Conservation (phyloP, 2,113 vertebrate genomes). For the Gadus macrocephalus region DNA sequence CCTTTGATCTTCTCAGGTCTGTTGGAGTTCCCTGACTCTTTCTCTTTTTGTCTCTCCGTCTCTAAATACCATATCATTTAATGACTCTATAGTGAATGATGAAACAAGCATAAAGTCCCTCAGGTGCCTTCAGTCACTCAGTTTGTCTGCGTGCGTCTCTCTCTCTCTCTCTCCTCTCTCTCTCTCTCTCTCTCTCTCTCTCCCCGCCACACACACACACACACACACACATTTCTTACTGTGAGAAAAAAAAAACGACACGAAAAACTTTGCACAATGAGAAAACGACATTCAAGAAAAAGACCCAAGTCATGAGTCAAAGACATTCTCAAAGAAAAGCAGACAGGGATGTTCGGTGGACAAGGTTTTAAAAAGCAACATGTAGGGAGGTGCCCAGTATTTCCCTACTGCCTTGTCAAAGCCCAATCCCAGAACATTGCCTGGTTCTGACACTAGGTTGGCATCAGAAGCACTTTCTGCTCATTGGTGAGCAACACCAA, state of each 20-base stretch:
- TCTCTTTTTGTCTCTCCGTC: neutral
- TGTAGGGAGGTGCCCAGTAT: conserved; percentile 57
- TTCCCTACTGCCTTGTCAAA: conserved; percentile 50
- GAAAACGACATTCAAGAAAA: neutral
- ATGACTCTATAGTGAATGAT: neutral
- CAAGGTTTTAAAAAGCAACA: conserved; percentile 6
- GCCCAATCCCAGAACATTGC: conserved; percentile 57
- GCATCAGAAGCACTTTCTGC: conserved; percentile 25
- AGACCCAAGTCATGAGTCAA: conserved; percentile 16
- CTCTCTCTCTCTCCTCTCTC: neutral
- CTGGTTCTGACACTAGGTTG: conserved; percentile 60
- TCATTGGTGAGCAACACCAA: conserved; percentile 36
- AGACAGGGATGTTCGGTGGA: conserved; percentile 18
- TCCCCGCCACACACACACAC: no score
- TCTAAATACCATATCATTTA: neutral
- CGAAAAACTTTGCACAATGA: neutral
- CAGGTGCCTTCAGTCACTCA: neutral
- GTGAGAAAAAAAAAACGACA: no score
- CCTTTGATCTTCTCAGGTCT: conserved; percentile 3
- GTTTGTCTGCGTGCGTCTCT: neutral
- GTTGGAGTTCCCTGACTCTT: neutral
- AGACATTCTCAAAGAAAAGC: conserved; percentile 16
- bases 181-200: neutral
- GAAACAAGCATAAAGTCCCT: no score
- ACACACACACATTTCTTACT: no score